Percentiles rank a stretch among this genome's conserved stretches.
Evolutionary conservation across 2,888 invertebrate species (phyloP).

Genomic region (Tiliacea citrago): DNA sequence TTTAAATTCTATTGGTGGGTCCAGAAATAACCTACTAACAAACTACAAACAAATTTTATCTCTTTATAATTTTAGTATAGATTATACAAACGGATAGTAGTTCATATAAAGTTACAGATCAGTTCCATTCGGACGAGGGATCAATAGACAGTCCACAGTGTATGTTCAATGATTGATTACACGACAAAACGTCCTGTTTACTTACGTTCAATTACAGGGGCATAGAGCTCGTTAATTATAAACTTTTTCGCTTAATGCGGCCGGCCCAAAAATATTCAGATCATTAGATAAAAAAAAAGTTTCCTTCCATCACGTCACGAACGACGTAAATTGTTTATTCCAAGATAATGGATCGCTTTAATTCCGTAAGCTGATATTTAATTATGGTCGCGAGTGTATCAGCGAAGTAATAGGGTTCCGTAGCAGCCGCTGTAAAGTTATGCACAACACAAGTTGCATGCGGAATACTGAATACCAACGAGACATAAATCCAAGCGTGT

Average conservation of each 20-base stretch:
- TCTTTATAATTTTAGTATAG: too few species aligned
- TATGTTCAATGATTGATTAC: constrained; percentile 63
- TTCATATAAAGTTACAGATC: constrained; percentile 38
- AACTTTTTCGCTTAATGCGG: constrained; percentile 70
- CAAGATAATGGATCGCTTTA: constrained; percentile 64
- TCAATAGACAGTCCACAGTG: constrained; percentile 40
- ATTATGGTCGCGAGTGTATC: constrained; percentile 56
- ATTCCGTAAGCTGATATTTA: constrained; percentile 61
- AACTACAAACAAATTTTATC: too few species aligned
- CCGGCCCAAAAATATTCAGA: constrained; percentile 61
- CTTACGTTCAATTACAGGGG: constrained; percentile 67
- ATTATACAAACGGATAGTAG: constrained; percentile 18
- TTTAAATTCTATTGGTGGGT: too few species aligned
- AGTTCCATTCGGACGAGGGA: constrained; percentile 33
- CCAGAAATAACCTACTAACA: too few species aligned
- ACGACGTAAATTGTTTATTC: constrained; percentile 62
- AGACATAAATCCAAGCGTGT: constrained; percentile 76
- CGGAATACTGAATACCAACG: constrained; percentile 68
- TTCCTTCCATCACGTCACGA: constrained; percentile 56
- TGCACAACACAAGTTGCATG: constrained; percentile 66
- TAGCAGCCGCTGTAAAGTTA: constrained; percentile 53
- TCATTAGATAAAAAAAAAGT: constrained; percentile 63
- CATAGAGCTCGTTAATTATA: constrained; percentile 71
- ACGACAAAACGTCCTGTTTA: constrained; percentile 62
- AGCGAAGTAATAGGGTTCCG: constrained; percentile 46